A percentile compares a stretch with the other conserved stretches of the same genome.
These are phyloP conservation scores for Mamestra brassicae DNA, from an alignment of 2,888 invertebrate genomes.

Conservation along the genomic window DNA sequence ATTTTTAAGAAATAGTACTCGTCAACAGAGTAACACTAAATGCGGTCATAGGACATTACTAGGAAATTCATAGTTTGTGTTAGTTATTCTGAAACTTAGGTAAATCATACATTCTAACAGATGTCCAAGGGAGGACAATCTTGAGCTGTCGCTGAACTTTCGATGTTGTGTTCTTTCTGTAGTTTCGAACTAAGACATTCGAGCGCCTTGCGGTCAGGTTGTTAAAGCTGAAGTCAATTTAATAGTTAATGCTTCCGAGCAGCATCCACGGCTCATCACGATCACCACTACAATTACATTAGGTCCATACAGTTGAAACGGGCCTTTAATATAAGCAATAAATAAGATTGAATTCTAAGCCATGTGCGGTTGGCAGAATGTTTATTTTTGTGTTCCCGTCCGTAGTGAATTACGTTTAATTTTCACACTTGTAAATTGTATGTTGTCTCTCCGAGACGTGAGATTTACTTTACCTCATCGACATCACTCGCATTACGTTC, in stretches of 20 bases:
- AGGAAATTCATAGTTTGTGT: constrained; percentile 56
- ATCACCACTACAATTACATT: constrained; percentile 35
- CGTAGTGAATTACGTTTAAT: constrained; percentile 84
- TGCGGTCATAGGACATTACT: constrained; percentile 53
- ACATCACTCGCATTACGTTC: constrained; percentile 66
- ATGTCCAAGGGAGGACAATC: constrained; percentile 22
- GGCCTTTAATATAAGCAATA: constrained; percentile 64
- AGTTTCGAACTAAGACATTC: constrained; percentile 44
- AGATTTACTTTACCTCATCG: constrained; percentile 73
- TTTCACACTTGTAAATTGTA: constrained; percentile 77
- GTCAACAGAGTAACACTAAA: constrained; percentile 66
- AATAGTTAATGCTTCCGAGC: constrained; percentile 49
- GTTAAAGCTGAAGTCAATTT: constrained; percentile 66
- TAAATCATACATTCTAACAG: constrained; percentile 36
- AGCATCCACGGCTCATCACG: constrained; percentile 31
- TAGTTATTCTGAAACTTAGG: constrained; percentile 43
- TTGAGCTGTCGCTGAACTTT: constrained; percentile 27
- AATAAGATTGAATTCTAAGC: constrained; percentile 65
- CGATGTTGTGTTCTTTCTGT: constrained; percentile 46
- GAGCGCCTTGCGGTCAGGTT: constrained; percentile 57
- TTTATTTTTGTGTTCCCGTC: constrained; percentile 88
- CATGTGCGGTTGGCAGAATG: constrained; percentile 78
- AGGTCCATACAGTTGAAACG: constrained; percentile 44
- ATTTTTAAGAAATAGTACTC: constrained; percentile 70
- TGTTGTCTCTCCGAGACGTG: constrained; percentile 64